Evolutionary conservation across 2,113 vertebrate genomes (phyloP).

Genomic region (Hemicordylus capensis): DNA sequence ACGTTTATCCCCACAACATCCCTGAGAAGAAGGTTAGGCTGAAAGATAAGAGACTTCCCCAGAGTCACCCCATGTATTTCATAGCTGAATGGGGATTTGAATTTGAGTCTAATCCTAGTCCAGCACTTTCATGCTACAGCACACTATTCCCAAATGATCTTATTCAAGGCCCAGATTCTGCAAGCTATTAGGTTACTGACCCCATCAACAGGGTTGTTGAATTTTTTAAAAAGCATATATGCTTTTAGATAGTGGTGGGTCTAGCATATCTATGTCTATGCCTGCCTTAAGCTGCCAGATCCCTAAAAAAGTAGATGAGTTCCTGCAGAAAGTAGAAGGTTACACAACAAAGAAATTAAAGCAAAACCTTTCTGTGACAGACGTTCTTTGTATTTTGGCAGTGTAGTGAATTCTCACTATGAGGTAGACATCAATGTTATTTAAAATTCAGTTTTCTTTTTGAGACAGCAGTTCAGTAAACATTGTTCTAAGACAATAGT

Average conservation of each 20-base stretch:
- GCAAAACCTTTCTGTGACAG: neutral
- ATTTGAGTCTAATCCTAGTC: no score
- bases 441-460: slow-evolving; percentile 61
- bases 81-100: no score
- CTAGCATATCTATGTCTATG: neutral
- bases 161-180: neutral
- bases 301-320: neutral
- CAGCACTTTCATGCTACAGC: no score
- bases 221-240: neutral
- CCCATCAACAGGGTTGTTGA: neutral
- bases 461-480: slow-evolving; percentile 39
- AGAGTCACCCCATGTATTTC: no score
- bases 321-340: neutral
- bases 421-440: slow-evolving; percentile 44
- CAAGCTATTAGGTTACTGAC: no score
- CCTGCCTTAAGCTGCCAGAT: neutral
- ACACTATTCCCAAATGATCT: no score
- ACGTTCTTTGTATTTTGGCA: slow-evolving; percentile 16
- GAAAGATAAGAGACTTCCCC: no score
- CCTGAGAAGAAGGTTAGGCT: no score
- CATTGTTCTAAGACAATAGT: slow-evolving; percentile 20
- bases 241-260: neutral
- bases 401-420: slow-evolving; percentile 37
- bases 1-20: no score
- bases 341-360: neutral